Conservation (phyloP, 1,140 invertebrate genomes). For the Schlechtendalia chinensis region DNA sequence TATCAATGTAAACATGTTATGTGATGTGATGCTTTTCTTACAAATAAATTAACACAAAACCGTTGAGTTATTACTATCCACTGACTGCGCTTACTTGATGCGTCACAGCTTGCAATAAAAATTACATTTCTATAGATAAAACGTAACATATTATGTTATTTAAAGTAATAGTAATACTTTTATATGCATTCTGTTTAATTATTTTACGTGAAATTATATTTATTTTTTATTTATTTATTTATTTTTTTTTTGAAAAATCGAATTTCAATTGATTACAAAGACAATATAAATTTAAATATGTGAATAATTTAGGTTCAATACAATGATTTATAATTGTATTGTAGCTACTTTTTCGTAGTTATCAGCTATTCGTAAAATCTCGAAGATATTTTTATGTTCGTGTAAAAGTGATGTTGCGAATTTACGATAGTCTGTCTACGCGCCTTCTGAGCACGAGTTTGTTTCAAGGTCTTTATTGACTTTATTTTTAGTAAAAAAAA, state of each 20-base stretch:
- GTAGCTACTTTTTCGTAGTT: no score
- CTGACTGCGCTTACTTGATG: neutral
- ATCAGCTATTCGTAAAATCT: neutral
- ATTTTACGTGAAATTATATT: no score
- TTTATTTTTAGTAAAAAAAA: conserved; percentile 46
- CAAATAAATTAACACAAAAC: conserved; percentile 18
- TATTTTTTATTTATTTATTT: no score
- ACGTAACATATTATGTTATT: no score
- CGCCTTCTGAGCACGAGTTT: neutral
- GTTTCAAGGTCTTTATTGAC: conserved; percentile 40
- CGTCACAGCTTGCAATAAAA: neutral
- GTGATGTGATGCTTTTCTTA: neutral
- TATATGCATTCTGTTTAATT: no score
- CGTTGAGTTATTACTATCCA: neutral
- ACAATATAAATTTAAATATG: no score
- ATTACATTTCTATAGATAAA: neutral
- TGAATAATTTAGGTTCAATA: no score
- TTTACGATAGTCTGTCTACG: neutral
- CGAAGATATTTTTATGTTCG: neutral
- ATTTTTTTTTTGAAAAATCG: neutral
- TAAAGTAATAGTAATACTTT: no score
- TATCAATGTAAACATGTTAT: conserved; percentile 30
- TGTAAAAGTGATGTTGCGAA: neutral
- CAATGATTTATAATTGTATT: no score
- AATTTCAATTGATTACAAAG: neutral